phyloP scores from a whole-genome alignment of 2,888 invertebrate species.

The Zhuqinia jingwanae region DNA sequence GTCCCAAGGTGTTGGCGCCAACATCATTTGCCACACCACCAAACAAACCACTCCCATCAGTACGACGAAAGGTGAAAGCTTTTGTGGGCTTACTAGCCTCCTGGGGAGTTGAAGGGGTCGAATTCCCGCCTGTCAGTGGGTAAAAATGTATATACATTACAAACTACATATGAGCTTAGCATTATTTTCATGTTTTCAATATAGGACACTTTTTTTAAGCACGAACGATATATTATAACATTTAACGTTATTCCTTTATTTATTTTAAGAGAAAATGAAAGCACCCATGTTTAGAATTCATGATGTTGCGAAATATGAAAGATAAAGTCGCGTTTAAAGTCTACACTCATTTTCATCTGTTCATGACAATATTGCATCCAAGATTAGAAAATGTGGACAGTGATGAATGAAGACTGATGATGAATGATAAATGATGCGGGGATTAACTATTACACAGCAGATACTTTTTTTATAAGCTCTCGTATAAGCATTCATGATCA shows the following conservation, averaged over 20 bases:
- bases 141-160: neutral
- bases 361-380: constrained; percentile 11
- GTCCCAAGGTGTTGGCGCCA: constrained; percentile 64
- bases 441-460: constrained; percentile 59
- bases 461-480: constrained; percentile 4
- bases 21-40: constrained; percentile 46
- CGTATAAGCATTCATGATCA: neutral
- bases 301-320: neutral
- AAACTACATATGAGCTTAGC: no score
- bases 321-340: no score
- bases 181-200: no score
- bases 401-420: constrained; percentile 72
- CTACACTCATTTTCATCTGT: neutral
- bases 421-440: constrained; percentile 70
- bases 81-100: constrained; percentile 70
- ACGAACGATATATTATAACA: no score
- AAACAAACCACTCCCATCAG: constrained; percentile 54
- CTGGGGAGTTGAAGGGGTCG: constrained; percentile 54
- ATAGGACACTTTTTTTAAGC: no score
- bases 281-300: neutral
- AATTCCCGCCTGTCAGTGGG: constrained; percentile 45
- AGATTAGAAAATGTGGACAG: constrained; percentile 51
- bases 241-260: no score
- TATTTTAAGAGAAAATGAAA: no score
- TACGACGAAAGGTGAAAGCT: constrained; percentile 72